A percentile compares a stretch with the other conserved stretches of the same genome.
These are phyloP conservation scores for Amniataba percoides DNA, from an alignment of 2,797 vertebrate species.

Conservation along the genomic window DNA sequence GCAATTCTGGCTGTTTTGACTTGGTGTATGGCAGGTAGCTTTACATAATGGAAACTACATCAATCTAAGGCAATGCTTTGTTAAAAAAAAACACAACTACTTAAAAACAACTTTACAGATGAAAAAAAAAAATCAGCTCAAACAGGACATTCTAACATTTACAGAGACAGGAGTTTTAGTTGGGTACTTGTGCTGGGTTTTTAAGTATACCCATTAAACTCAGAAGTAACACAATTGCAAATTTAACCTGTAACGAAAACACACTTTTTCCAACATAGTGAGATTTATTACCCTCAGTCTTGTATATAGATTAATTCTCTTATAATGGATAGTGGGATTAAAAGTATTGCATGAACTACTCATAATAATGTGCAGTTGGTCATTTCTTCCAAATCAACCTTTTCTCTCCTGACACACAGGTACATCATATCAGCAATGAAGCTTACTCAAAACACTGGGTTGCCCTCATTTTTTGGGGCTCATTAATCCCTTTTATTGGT, in stretches of 20 bases:
- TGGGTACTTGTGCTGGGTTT: neutral
- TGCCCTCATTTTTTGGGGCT: neutral
- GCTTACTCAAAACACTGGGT: neutral
- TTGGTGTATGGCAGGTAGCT: neutral
- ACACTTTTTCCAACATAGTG: no score
- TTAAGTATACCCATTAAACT: neutral
- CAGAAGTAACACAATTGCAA: no score
- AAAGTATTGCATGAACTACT: neutral
- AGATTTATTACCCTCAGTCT: no score
- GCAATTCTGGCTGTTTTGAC: neutral
- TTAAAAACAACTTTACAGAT: no score
- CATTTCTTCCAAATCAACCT: neutral
- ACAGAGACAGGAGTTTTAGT: neutral
- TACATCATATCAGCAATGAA: neutral
- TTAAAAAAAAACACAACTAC: neutral
- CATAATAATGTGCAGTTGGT: neutral
- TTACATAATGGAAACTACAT: neutral
- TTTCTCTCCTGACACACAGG: neutral
- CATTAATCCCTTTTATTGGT: slow-evolving; percentile 25
- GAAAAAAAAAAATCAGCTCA: neutral
- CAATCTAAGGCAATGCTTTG: neutral
- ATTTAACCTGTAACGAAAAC: no score
- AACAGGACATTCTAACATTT: neutral
- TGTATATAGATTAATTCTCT: neutral
- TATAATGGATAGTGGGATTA: no score